Evolutionary conservation across 2,797 vertebrate genomes (phyloP).

Genomic region (Ceyx erithaca): DNA sequence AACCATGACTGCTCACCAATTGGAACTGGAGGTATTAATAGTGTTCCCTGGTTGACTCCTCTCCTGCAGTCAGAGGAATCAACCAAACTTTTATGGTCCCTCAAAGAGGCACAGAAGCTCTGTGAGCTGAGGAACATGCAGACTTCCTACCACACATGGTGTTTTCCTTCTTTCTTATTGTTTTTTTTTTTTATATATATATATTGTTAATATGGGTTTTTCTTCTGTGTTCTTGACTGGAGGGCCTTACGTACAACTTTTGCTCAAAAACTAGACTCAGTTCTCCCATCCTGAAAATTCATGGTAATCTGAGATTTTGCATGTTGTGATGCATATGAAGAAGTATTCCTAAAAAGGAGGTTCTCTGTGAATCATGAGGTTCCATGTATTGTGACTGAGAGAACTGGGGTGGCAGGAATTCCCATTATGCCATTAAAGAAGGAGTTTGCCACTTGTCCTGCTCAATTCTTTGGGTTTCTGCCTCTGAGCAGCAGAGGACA

Average conservation of each 20-base stretch:
- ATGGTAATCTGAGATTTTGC: not conserved
- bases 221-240: not conserved
- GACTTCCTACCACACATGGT: accelerated
- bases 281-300: not conserved
- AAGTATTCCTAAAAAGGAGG: not conserved
- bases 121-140: not conserved
- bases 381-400: not conserved
- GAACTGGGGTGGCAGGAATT: not conserved
- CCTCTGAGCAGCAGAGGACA: not conserved
- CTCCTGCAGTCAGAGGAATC: not conserved
- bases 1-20: not conserved
- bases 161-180: not conserved
- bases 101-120: not conserved
- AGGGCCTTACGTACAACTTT: not conserved
- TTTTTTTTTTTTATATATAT: too few species aligned
- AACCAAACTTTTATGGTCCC: not conserved
- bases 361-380: not conserved
- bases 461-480: not conserved
- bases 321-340: not conserved
- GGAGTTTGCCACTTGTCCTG: not conserved
- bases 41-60: not conserved
- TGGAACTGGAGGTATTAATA: not conserved
- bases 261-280: not conserved
- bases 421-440: not conserved
- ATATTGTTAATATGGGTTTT: accelerated